Evolutionary conservation across 2,797 vertebrate species (phyloP).

Genomic region (Luscinia luscinia): DNA sequence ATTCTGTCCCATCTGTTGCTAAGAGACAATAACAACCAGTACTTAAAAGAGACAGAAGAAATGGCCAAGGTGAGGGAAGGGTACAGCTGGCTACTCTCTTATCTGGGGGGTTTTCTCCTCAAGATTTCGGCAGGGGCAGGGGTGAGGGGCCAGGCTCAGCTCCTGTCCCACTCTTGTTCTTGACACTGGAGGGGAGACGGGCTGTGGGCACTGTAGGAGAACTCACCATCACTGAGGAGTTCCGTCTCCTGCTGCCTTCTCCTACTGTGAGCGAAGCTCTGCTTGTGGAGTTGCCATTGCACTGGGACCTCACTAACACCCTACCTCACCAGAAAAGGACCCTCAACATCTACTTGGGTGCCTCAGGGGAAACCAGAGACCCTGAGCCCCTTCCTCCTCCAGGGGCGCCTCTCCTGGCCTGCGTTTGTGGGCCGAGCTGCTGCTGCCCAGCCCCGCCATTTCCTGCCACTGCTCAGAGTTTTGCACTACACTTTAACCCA

Average conservation of each 20-base stretch:
- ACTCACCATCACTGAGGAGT: rapidly evolving
- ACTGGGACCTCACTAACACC: too few species aligned
- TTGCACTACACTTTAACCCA: neutral
- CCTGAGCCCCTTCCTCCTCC: rapidly evolving
- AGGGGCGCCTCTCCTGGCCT: rapidly evolving
- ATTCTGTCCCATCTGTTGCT: neutral
- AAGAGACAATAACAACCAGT: neutral
- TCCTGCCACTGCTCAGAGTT: rapidly evolving
- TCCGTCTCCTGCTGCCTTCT: neutral
- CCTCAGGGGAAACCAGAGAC: neutral
- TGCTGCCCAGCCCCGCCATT: neutral
- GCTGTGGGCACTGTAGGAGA: rapidly evolving
- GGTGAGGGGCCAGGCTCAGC: neutral
- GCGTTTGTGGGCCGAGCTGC: rapidly evolving
- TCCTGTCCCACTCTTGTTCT: rapidly evolving
- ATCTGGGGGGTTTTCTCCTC: neutral
- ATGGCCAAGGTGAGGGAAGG: neutral
- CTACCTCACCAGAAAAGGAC: neutral
- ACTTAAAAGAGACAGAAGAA: neutral
- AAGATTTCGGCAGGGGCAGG: rapidly evolving
- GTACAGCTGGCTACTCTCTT: neutral
- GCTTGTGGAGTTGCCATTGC: rapidly evolving
- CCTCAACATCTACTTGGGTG: neutral
- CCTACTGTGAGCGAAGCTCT: neutral
- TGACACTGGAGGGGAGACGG: rapidly evolving